phyloP scores from a whole-genome alignment of 2,888 invertebrate species.

The Tetragnatha montana region DNA sequence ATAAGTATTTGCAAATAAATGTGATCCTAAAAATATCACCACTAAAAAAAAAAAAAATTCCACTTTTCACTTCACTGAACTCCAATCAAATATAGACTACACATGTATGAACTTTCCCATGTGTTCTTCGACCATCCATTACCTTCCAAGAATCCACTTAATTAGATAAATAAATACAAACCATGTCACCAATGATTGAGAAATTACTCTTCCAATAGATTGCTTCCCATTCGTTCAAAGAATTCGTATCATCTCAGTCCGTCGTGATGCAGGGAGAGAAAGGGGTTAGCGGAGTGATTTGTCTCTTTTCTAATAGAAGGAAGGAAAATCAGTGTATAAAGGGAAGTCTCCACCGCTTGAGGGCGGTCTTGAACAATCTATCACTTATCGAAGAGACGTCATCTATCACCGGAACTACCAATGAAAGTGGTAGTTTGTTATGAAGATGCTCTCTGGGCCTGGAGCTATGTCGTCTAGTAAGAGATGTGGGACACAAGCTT shows the following conservation, averaged over 20 bases:
- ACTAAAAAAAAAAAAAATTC: too few relatives aligned
- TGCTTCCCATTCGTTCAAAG: slow-evolving; percentile 1
- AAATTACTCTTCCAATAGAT: not conserved
- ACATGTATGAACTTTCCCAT: not conserved
- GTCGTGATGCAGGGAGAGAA: not conserved
- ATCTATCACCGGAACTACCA: slow-evolving; percentile 30
- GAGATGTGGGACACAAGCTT: not conserved
- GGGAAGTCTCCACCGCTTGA: slow-evolving; percentile 11
- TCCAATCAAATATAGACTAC: slow-evolving; percentile 4
- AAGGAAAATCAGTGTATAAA: slow-evolving; percentile 33
- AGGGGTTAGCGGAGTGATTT: slow-evolving; percentile 32
- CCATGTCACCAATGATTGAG: slow-evolving; percentile 10
- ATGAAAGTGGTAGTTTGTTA: slow-evolving; percentile 29
- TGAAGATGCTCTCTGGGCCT: not conserved
- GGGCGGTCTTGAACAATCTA: slow-evolving; percentile 31
- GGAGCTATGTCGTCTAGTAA: not conserved
- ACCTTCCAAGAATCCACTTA: too few relatives aligned
- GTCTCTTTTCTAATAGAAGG: slow-evolving; percentile 45
- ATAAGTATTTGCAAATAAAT: too few relatives aligned
- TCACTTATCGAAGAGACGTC: slow-evolving; percentile 40
- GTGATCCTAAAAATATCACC: too few relatives aligned
- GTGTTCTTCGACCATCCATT: too few relatives aligned
- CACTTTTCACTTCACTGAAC: not conserved
- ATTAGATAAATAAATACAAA: slow-evolving; percentile 13
- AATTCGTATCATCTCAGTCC: slow-evolving; percentile 29